Evolutionary conservation across 1,140 invertebrate species (phyloP).

Genomic region (Carposina sasakii): DNA sequence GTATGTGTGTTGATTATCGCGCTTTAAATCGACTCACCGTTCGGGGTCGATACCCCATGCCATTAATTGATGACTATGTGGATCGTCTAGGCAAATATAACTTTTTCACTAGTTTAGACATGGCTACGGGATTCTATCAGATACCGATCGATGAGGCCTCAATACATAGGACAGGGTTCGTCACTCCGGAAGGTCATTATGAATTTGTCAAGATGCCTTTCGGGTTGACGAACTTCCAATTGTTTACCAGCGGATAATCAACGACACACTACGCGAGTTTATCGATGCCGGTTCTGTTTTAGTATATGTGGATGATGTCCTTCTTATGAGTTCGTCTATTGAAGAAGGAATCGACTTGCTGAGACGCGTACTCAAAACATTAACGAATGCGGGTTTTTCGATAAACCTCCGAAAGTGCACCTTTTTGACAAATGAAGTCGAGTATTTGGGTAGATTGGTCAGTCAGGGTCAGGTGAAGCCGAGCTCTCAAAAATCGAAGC

Average conservation of each 20-base stretch:
- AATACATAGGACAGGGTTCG: neutral
- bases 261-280: neutral
- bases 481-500: neutral
- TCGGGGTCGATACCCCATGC: neutral
- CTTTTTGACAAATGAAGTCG: neutral
- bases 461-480: neutral
- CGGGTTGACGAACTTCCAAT: neutral
- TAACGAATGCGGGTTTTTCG: neutral
- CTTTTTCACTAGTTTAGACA: neutral
- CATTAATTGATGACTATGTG: neutral
- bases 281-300: neutral
- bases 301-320: neutral
- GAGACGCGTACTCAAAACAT: neutral
- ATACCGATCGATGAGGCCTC: neutral
- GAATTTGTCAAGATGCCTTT: constrained; percentile 7
- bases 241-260: neutral
- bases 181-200: constrained; percentile 1
- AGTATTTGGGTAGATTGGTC: neutral
- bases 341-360: neutral
- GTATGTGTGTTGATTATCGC: neutral
- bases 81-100: neutral
- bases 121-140: neutral
- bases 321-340: neutral
- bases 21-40: neutral
- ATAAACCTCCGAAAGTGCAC: neutral